phyloP scores from a whole-genome alignment of 2,888 invertebrate genomes.

The Meteorus colon region DNA sequence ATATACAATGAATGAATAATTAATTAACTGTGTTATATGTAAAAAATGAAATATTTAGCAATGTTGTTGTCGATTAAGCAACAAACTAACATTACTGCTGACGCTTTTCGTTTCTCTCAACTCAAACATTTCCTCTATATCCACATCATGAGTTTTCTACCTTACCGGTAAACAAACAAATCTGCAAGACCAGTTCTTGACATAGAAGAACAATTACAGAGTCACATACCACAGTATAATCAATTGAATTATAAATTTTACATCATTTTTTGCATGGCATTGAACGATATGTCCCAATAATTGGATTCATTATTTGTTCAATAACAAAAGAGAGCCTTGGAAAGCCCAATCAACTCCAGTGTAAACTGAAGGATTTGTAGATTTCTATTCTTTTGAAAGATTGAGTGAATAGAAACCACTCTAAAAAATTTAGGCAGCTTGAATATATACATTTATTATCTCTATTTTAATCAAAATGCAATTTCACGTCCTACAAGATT shows the following conservation, averaged over 20 bases:
- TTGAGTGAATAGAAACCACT: too few species aligned
- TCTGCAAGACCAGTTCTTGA: background rate
- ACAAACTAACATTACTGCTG: background rate
- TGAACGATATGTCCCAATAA: background rate
- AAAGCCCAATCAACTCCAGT: too few species aligned
- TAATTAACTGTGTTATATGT: background rate
- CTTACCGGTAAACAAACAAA: background rate
- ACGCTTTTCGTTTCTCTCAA: background rate
- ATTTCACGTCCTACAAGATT: too few species aligned
- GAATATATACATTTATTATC: too few species aligned
- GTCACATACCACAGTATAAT: background rate
- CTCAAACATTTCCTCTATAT: background rate
- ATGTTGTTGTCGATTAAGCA: background rate
- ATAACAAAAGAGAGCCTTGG: too few species aligned
- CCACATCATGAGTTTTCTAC: background rate
- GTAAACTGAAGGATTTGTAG: too few species aligned
- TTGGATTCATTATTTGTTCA: background rate
- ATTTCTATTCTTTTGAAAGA: too few species aligned
- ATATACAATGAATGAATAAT: background rate
- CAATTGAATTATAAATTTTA: background rate
- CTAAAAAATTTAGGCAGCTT: too few species aligned
- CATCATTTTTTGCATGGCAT: background rate
- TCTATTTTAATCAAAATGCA: too few species aligned
- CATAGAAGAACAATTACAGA: background rate
- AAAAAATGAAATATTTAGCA: background rate